These are phyloP conservation scores for Coccyzus lansbergi DNA, from an alignment of 2,797 vertebrate genomes.

Conservation along the genomic window DNA sequence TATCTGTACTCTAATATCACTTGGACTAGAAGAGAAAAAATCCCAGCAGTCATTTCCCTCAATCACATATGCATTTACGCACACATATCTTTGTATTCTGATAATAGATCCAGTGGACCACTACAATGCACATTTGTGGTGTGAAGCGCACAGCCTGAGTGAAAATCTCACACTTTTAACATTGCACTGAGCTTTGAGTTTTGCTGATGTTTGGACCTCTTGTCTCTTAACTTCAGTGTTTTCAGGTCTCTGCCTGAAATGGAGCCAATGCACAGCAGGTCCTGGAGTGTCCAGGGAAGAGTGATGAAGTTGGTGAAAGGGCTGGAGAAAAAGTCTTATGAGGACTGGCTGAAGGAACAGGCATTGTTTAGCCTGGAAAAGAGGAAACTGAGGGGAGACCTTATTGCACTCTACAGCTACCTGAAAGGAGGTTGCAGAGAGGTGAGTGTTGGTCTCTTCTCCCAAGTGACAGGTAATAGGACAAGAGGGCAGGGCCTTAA, in stretches of 20 bases:
- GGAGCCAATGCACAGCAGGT: not conserved
- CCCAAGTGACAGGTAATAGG: no score
- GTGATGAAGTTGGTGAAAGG: no score
- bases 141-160: not conserved
- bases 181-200: not conserved
- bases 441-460: no score
- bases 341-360: no score
- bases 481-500: no score
- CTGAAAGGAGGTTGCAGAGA: no score
- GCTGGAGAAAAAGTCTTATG: no score
- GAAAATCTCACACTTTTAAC: not conserved
- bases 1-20: not conserved
- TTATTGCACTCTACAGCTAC: no score
- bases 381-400: no score
- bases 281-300: no score
- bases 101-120: not conserved
- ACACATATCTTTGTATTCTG: not conserved
- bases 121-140: not conserved
- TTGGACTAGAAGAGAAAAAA: not conserved
- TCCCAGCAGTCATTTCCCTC: not conserved
- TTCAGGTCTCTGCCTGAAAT: not conserved
- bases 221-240: not conserved
- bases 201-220: not conserved
- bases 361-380: no score
- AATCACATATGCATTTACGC: not conserved